Conservation (phyloP, 1,140 invertebrate genomes). For the Leguminivora glycinivorella region DNA sequence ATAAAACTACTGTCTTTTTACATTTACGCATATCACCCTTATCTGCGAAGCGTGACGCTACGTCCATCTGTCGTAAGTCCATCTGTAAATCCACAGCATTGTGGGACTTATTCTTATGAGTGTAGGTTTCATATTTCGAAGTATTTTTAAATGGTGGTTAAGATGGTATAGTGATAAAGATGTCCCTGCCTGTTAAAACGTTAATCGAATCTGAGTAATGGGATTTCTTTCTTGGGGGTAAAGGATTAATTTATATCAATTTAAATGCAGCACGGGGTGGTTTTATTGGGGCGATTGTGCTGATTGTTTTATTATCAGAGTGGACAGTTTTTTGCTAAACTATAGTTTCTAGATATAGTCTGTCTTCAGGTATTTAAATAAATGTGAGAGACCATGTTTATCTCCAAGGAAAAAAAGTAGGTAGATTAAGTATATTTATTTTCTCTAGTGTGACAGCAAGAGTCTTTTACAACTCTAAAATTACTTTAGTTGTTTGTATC, state of each 20-base stretch:
- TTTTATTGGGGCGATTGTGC: conserved; percentile 23
- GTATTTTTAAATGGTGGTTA: background rate
- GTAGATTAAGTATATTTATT: no score
- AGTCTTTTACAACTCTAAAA: no score
- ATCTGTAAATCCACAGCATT: background rate
- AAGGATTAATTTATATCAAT: conserved; percentile 79
- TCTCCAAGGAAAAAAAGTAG: no score
- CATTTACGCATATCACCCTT: background rate
- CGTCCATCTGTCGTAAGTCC: background rate
- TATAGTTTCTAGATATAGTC: background rate
- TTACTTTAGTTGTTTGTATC: no score
- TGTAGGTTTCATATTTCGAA: background rate
- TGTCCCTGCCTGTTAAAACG: conserved; percentile 58
- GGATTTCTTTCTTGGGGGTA: conserved; percentile 77
- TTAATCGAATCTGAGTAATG: conserved; percentile 77
- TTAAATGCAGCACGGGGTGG: conserved; percentile 68
- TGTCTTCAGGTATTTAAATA: no score
- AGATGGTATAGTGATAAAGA: background rate
- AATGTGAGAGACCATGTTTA: no score
- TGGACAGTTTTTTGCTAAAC: conserved; percentile 1
- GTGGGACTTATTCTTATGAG: background rate
- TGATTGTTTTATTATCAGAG: conserved; percentile 28
- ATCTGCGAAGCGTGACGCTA: conserved; percentile 1
- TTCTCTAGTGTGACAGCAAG: no score
- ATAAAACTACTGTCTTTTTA: background rate